Evolutionary conservation across 1,140 invertebrate species (phyloP), one percentile per base, ranked within the genome.

Genomic region (Chrysomallon squamiferum): DNA sequence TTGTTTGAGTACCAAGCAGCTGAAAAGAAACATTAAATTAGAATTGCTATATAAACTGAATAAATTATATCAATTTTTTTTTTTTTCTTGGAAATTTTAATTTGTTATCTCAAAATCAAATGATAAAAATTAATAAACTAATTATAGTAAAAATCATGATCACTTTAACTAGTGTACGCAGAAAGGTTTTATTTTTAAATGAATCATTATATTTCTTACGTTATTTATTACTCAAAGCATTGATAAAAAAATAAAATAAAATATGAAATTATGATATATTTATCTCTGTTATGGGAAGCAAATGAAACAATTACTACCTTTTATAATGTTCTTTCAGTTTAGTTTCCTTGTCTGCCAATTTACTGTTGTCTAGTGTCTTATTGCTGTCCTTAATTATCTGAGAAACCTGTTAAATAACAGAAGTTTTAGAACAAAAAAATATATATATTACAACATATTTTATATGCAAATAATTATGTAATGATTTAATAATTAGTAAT

Each of bases 1-100:
- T 30, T 62, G 59, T 64, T 74, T 77, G 1, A 70, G 41, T 58
- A 79, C 77, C 67, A 75, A 77, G 60, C 79, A 81, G 18, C 79
- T 81, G 70, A 33, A 71, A 68, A 38, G 6, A 35, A 35, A 63
- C 6, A 65, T 20, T 18, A 11, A 3, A 15, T 58, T 2, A 29
- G 20, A 3, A 58, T 29, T 32, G 33, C 9, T 3, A n/a, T 6
- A 5, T 4, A 3, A 29, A 22, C 22, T 7, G 9, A 22, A 4
- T 32, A 32, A 11, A 58, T 9, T 13, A 11, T 4, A 9, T 7
- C 18, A 58, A 2, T 22, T 47, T 47, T 5, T 20, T 47, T 2
- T 20, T 47, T 47, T 47, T 47, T 5, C n/a, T 47, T n/a, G 25
- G n/a, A 47, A 20, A 47, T 22, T 20, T 20, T 20, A 18, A 11